Evolutionary conservation across 2,888 invertebrate genomes (phyloP).

Genomic region (Phragmatobia fuliginosa): DNA sequence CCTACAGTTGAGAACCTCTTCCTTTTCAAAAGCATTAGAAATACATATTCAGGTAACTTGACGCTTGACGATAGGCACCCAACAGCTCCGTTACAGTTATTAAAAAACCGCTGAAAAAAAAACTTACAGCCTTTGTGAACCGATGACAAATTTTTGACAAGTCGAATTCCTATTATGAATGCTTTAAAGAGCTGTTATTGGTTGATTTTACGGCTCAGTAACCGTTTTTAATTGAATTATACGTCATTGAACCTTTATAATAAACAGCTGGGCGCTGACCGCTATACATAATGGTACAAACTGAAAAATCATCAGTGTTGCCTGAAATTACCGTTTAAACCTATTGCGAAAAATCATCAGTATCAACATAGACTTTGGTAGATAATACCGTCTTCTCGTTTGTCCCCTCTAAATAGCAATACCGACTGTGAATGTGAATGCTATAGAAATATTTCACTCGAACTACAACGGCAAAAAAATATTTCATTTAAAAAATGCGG

Average conservation of each 20-base stretch:
- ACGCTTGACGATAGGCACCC: not conserved
- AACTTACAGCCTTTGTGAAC: not conserved
- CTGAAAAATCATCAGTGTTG: not conserved
- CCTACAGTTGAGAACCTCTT: not conserved
- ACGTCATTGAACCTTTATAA: not conserved
- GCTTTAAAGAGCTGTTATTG: not conserved
- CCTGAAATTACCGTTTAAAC: too few relatives aligned
- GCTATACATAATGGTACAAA: not conserved
- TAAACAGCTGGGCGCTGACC: not conserved
- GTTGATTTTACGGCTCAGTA: not conserved
- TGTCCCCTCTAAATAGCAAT: too few relatives aligned
- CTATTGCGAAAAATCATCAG: not conserved
- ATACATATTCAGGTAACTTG: not conserved
- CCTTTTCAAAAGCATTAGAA: not conserved
- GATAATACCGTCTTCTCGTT: too few relatives aligned
- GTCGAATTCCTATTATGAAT: not conserved
- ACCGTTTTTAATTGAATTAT: conserved; percentile 4
- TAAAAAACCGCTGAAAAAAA: not conserved
- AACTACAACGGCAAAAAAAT: too few relatives aligned
- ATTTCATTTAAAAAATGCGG: too few relatives aligned
- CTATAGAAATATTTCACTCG: too few relatives aligned
- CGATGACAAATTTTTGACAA: not conserved
- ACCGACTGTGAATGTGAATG: too few relatives aligned
- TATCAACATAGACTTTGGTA: not conserved
- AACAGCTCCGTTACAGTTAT: not conserved